phyloP scores from a whole-genome alignment of 1,140 invertebrate species.

The Battus philenor region DNA sequence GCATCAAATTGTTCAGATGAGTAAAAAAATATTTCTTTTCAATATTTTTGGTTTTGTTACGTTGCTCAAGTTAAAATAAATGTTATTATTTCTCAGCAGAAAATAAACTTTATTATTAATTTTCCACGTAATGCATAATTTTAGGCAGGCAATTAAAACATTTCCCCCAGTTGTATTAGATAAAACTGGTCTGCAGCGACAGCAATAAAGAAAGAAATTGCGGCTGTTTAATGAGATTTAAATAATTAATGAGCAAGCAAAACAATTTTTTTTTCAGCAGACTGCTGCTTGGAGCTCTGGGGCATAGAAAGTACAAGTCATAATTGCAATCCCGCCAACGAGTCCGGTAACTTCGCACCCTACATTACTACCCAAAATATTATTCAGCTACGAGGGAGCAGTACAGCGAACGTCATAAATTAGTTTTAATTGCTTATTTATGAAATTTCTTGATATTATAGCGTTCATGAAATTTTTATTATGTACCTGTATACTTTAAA shows the following conservation, averaged over 20 bases:
- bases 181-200: constrained; percentile 8
- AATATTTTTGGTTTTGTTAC: too few species aligned
- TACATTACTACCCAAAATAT: constrained; percentile 7
- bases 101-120: too few species aligned
- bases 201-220: constrained; percentile 34
- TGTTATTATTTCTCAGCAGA: too few species aligned
- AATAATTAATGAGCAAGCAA: constrained; percentile 76
- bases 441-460: too few species aligned
- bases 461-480: too few species aligned
- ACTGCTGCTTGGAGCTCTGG: constrained; percentile 35
- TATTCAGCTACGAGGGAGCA: constrained; percentile 10
- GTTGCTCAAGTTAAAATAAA: too few species aligned
- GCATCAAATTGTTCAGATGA: too few species aligned
- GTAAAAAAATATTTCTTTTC: too few species aligned
- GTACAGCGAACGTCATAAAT: constrained; percentile 8
- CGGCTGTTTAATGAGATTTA: constrained; percentile 75
- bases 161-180: constrained; percentile 15
- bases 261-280: constrained; percentile 69
- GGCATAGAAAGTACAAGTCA: constrained; percentile 55
- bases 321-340: constrained; percentile 57
- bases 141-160: constrained; percentile 15
- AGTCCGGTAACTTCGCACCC: constrained; percentile 14
- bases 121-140: constrained; percentile 8
- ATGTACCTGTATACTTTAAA: too few species aligned
- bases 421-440: constrained; percentile 17